These are phyloP conservation scores for Syndactyla subalaris DNA, from an alignment of 2,797 vertebrate species.

Conservation along the genomic window DNA sequence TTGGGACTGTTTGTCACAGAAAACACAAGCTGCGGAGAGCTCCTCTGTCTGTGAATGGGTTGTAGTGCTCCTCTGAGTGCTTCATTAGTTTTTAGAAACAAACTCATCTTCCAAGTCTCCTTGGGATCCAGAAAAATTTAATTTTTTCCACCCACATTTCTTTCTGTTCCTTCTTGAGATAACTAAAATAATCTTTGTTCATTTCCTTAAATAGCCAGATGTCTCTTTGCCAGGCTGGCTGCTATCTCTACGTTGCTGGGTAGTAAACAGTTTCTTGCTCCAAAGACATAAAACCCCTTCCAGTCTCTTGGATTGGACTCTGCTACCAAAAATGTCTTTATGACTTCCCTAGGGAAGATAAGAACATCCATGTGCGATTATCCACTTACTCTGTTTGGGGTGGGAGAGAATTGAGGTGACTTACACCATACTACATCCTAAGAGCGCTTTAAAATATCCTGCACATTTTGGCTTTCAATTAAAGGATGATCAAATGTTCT, in stretches of 20 bases:
- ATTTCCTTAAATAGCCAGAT: not conserved
- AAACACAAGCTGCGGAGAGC: not conserved
- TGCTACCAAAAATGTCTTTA: not conserved
- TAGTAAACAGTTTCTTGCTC: not conserved
- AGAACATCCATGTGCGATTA: not conserved
- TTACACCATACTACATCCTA: not conserved
- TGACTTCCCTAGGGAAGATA: not conserved
- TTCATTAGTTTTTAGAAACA: not conserved
- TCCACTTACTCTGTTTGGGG: not conserved
- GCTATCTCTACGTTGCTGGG: not conserved
- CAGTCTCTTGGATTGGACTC: not conserved
- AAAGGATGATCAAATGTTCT: not conserved
- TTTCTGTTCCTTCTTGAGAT: not conserved
- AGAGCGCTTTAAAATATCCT: not conserved
- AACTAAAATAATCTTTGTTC: not conserved
- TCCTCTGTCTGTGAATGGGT: accelerated
- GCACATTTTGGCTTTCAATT: not conserved
- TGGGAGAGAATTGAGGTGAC: not conserved
- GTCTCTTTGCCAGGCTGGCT: not conserved
- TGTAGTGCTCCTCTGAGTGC: not conserved
- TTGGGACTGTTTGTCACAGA: no score
- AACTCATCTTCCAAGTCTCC: not conserved
- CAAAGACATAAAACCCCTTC: not conserved
- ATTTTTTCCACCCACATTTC: not conserved
- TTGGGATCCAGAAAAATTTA: not conserved